Evolutionary conservation across 2,888 invertebrate species (phyloP).

Genomic region (Epistrophe grossulariae): DNA sequence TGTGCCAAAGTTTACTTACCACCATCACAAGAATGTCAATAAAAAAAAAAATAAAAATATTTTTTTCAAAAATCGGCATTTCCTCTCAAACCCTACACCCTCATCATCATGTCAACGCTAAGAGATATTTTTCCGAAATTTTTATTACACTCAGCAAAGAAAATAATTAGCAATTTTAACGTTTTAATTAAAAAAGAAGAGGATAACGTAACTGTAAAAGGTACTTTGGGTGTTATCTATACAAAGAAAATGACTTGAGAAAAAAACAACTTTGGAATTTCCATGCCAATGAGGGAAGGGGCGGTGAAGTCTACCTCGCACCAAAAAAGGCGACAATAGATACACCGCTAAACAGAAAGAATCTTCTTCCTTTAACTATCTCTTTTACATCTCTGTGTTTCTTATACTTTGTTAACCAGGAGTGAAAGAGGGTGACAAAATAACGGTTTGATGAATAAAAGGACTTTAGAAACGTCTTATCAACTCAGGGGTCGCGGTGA

Average conservation of each 20-base stretch:
- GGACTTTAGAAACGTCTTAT: constrained; percentile 66
- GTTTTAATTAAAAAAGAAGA: constrained; percentile 79
- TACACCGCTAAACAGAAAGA: constrained; percentile 47
- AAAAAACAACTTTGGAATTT: constrained; percentile 51
- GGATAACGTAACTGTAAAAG: constrained; percentile 77
- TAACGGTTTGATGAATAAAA: constrained; percentile 51
- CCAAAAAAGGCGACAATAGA: constrained; percentile 51
- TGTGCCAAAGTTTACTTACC: constrained; percentile 26
- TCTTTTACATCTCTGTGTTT: constrained; percentile 58
- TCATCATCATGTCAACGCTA: background rate
- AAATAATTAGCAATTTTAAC: constrained; percentile 80
- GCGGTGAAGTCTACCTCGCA: constrained; percentile 1
- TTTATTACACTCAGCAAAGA: constrained; percentile 75
- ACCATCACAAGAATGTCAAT: constrained; percentile 53
- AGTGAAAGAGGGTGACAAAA: constrained; percentile 62
- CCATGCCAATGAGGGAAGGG: constrained; percentile 62
- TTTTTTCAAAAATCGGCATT: constrained; percentile 61
- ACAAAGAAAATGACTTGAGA: constrained; percentile 60
- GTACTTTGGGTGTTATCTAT: constrained; percentile 69
- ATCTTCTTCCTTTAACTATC: constrained; percentile 53
- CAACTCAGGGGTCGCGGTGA: constrained; percentile 65
- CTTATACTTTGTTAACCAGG: constrained; percentile 5
- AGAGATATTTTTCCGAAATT: constrained; percentile 53
- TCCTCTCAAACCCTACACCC: constrained; percentile 9
- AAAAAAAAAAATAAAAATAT: constrained; percentile 51